Evolutionary conservation across 2,888 invertebrate genomes (phyloP).

Genomic region (Parnassius glacialis): DNA sequence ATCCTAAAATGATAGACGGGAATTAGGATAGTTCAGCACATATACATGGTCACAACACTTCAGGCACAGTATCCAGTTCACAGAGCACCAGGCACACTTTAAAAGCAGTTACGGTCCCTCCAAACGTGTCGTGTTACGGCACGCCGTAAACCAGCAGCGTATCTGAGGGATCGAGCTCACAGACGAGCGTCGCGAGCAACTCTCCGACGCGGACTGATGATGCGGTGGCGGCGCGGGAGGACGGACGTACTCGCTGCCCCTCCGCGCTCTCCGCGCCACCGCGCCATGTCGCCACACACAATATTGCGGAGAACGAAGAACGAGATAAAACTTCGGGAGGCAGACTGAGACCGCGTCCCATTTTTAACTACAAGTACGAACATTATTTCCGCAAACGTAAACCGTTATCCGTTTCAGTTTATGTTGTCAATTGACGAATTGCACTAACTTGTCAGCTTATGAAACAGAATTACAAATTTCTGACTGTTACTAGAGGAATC

Average conservation of each 20-base stretch:
- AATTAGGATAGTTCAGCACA: slow-evolving; percentile 68
- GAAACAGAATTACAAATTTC: slow-evolving; percentile 13
- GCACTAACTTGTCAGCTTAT: slow-evolving; percentile 4
- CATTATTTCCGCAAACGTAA: slow-evolving; percentile 60
- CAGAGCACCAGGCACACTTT: slow-evolving; percentile 73
- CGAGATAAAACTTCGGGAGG: slow-evolving; percentile 75
- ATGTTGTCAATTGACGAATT: slow-evolving; percentile 5
- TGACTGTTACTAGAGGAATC: slow-evolving; percentile 35
- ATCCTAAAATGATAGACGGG: slow-evolving; percentile 58
- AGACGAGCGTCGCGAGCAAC: slow-evolving; percentile 74
- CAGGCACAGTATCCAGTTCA: slow-evolving; percentile 74
- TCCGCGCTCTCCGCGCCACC: slow-evolving; percentile 40
- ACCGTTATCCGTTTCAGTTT: slow-evolving; percentile 56
- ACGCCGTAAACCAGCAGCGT: slow-evolving; percentile 80
- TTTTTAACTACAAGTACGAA: slow-evolving; percentile 59
- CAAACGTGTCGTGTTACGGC: slow-evolving; percentile 81
- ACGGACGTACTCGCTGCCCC: slow-evolving; percentile 58
- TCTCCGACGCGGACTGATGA: slow-evolving; percentile 78
- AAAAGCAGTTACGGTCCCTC: slow-evolving; percentile 75
- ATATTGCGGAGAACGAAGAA: slow-evolving; percentile 56
- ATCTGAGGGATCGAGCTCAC: slow-evolving; percentile 77
- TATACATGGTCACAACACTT: slow-evolving; percentile 73
- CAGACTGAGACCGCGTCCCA: slow-evolving; percentile 64
- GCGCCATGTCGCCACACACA: slow-evolving; percentile 44
- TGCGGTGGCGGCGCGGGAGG: slow-evolving; percentile 74